These are phyloP conservation scores for Limosa lapponica DNA, from an alignment of 2,797 vertebrate genomes.

Conservation along the genomic window DNA sequence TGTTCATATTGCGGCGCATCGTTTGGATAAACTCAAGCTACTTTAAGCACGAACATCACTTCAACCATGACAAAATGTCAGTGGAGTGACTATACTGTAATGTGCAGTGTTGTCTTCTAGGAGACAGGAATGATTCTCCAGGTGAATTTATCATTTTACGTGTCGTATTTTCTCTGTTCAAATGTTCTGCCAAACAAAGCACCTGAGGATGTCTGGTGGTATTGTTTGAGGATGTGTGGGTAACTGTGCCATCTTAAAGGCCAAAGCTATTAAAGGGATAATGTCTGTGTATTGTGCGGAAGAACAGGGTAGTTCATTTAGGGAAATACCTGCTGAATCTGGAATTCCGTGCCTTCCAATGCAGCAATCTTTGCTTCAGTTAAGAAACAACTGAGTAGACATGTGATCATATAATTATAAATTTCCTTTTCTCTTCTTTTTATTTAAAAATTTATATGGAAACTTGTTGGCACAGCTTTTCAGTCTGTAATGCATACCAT, in stretches of 20 bases:
- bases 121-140: background rate
- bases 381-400: background rate
- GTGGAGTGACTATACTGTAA: background rate
- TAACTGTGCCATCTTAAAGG: background rate
- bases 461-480: background rate
- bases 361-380: background rate
- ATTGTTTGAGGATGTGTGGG: background rate
- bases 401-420: background rate
- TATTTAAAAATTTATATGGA: background rate
- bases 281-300: background rate
- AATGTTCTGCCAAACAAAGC: background rate
- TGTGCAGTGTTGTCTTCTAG: background rate
- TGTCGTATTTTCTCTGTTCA: background rate
- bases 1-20: accelerated
- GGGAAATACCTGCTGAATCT: background rate
- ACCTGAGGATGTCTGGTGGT: background rate
- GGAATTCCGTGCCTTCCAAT: background rate
- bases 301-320: background rate
- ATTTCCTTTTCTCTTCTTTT: background rate
- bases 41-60: background rate
- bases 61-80: background rate
- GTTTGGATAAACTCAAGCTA: background rate
- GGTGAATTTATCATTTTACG: background rate
- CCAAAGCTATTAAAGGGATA: background rate
- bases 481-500: background rate